Evolutionary conservation across 1,140 invertebrate species (phyloP).

Genomic region (Chironomus striatipennis): DNA sequence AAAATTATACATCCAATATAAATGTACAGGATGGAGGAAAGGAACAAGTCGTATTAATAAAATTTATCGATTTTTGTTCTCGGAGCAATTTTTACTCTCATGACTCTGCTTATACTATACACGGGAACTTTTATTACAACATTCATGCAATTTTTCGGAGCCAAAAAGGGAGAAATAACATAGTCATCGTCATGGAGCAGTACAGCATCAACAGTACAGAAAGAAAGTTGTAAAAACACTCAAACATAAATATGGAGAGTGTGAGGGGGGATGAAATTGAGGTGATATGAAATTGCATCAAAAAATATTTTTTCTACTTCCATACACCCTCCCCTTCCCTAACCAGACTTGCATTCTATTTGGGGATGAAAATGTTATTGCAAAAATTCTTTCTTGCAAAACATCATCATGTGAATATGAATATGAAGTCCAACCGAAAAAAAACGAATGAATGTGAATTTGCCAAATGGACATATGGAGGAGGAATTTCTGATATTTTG

Average conservation of each 20-base stretch:
- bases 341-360: no score
- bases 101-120: neutral
- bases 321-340: neutral
- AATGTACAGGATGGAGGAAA: neutral
- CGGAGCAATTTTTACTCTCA: neutral
- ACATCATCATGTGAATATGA: conserved; percentile 13
- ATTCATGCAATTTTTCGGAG: neutral
- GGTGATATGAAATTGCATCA: conserved; percentile 7
- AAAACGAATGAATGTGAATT: neutral
- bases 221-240: conserved; percentile 14
- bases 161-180: neutral
- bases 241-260: neutral
- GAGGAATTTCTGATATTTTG: neutral
- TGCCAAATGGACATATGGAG: conserved; percentile 1
- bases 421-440: neutral
- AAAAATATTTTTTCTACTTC: neutral
- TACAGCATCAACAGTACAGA: neutral
- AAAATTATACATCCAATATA: no score
- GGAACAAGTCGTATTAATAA: conserved; percentile 9
- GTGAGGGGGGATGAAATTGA: neutral
- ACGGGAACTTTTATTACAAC: conserved; percentile 10
- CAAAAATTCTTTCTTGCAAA: neutral
- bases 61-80: conserved; percentile 2
- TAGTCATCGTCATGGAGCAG: neutral
- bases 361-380: neutral